Percentiles rank a stretch among this genome's conserved stretches.
phyloP scores from a whole-genome alignment of 2,797 vertebrate species.

The Prionace glauca region DNA sequence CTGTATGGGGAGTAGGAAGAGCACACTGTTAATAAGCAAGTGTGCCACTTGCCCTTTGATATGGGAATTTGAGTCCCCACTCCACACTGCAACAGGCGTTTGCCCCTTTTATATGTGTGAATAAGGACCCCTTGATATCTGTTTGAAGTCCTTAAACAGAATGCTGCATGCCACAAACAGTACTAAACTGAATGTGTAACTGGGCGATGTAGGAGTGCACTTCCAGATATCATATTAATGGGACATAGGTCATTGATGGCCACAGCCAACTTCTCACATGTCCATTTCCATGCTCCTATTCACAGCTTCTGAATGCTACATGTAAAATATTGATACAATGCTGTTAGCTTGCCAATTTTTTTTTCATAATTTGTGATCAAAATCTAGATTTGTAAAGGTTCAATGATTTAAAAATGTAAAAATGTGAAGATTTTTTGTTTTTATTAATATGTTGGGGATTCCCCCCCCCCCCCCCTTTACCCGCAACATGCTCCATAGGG shows the following conservation, averaged over 20 bases:
- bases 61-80: background rate
- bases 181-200: background rate
- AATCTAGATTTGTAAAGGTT: background rate
- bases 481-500: too few relatives aligned
- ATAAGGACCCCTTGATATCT: background rate
- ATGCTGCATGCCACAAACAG: background rate
- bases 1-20: background rate
- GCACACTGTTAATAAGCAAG: background rate
- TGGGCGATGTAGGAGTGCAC: background rate
- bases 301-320: background rate
- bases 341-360: background rate
- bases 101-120: background rate
- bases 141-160: background rate
- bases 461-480: too few relatives aligned
- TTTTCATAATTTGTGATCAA: background rate
- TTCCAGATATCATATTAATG: background rate
- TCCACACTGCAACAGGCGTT: background rate
- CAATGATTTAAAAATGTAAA: background rate
- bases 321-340: background rate
- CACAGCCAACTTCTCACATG: background rate
- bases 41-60: background rate
- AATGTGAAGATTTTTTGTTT: background rate
- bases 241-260: background rate
- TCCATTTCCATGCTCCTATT: background rate
- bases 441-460: too few relatives aligned